phyloP scores from a whole-genome alignment of 2,888 invertebrate species.

The Blomia tropicalis region DNA sequence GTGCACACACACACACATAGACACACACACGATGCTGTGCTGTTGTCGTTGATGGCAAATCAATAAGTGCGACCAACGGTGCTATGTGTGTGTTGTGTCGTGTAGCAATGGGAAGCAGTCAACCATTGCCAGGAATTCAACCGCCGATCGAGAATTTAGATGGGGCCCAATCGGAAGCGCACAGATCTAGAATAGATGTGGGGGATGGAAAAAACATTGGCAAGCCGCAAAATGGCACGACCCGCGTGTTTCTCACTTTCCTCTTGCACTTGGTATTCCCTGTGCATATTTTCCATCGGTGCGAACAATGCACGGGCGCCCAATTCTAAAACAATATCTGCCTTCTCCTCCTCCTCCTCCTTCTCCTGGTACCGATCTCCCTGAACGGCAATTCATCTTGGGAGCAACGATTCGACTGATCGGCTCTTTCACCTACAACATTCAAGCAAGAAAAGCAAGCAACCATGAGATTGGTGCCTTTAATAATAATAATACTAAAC shows the following conservation, averaged over 20 bases:
- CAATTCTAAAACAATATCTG: conserved; percentile 13
- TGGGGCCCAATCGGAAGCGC: too few species aligned
- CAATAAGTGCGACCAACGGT: conserved; percentile 5
- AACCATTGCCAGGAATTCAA: conserved; percentile 8
- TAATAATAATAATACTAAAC: too few species aligned
- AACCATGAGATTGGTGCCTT: too few species aligned
- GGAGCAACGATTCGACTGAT: neutral
- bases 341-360: neutral
- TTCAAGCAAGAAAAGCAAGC: too few species aligned
- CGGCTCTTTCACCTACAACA: neutral
- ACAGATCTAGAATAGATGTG: too few species aligned
- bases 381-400: conserved; percentile 1
- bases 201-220: conserved; percentile 3
- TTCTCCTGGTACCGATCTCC: conserved; percentile 1
- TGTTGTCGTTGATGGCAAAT: conserved; percentile 3
- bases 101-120: neutral
- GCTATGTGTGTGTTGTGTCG: too few species aligned
- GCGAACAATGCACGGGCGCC: conserved; percentile 1
- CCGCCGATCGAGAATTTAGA: conserved; percentile 12
- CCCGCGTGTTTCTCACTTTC: neutral
- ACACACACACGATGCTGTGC: too few species aligned
- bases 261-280: conserved; percentile 11
- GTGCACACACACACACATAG: too few species aligned
- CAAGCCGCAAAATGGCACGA: conserved; percentile 5
- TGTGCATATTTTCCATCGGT: conserved; percentile 4